Percentiles rank a stretch among this genome's conserved stretches.
Conservation (phyloP, 1,140 invertebrate genomes). For the Diplogasteroides magnus region DNA sequence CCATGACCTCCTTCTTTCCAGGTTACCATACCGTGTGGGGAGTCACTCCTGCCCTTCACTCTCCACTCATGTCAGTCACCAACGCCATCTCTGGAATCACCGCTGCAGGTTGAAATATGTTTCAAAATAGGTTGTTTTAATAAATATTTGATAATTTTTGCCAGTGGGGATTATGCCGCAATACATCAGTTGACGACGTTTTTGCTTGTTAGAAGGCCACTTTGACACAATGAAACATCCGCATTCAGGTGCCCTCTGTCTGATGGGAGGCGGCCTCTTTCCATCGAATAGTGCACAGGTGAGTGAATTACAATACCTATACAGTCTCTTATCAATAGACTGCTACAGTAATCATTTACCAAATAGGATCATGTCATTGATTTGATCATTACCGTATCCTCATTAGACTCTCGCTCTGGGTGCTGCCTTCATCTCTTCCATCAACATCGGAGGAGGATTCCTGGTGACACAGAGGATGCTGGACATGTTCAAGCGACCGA, state of each 20-base stretch:
- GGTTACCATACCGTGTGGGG: conserved; percentile 85
- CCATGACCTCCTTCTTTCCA: conserved; percentile 36
- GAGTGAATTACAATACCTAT: too few species aligned
- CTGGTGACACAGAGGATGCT: conserved; percentile 82
- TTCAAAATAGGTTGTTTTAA: too few species aligned
- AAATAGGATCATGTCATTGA: too few species aligned
- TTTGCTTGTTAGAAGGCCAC: too few species aligned
- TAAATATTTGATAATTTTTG: too few species aligned
- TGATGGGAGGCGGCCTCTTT: conserved; percentile 73
- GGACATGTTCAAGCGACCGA: conserved; percentile 76
- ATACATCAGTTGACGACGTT: too few species aligned
- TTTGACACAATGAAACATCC: neutral
- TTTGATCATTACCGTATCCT: too few species aligned
- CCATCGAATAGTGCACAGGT: conserved; percentile 69
- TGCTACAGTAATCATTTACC: too few species aligned
- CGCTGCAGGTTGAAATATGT: conserved; percentile 70
- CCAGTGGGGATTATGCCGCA: too few species aligned
- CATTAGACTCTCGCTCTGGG: conserved; percentile 68
- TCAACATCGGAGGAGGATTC: conserved; percentile 86
- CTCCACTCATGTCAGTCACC: conserved; percentile 84
- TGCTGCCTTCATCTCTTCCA: conserved; percentile 80
- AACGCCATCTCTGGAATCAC: conserved; percentile 87
- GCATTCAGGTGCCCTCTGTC: conserved; percentile 65
- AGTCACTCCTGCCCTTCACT: conserved; percentile 80
- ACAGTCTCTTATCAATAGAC: too few species aligned